phyloP scores from a whole-genome alignment of 2,113 vertebrate genomes.

The Cepphus grylle region DNA sequence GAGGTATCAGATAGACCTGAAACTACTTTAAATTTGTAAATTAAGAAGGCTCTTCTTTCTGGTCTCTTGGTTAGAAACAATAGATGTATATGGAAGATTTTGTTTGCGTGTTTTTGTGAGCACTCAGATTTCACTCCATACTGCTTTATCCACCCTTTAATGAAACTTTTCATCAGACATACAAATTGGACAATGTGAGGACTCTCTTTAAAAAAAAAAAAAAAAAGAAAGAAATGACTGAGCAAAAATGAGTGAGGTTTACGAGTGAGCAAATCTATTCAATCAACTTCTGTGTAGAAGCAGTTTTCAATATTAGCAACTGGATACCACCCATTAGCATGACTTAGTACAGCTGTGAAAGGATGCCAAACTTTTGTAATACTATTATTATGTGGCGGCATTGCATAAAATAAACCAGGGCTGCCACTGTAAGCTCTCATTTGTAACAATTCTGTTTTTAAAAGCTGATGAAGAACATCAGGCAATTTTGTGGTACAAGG shows the following conservation, averaged over 20 bases:
- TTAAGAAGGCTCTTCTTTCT: background rate
- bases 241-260: background rate
- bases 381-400: constrained; percentile 13
- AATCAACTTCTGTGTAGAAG: constrained; percentile 43
- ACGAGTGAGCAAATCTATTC: background rate
- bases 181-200: constrained; percentile 3
- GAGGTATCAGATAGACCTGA: background rate
- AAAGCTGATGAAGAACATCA: constrained; percentile 29
- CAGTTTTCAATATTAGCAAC: constrained; percentile 57
- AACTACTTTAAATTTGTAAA: background rate
- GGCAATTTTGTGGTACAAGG: background rate
- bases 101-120: background rate
- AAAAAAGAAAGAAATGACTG: background rate
- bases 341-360: constrained; percentile 57
- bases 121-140: background rate
- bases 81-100: background rate
- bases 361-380: constrained; percentile 25
- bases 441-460: constrained; percentile 43
- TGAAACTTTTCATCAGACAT: constrained; percentile 3
- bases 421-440: constrained; percentile 26
- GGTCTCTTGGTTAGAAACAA: background rate
- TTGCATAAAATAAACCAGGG: constrained; percentile 38
- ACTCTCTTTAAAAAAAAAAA: background rate
- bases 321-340: constrained; percentile 43
- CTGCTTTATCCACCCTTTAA: background rate